Conservation (phyloP, 1,140 invertebrate genomes). For the Medauroidea extradentata region DNA sequence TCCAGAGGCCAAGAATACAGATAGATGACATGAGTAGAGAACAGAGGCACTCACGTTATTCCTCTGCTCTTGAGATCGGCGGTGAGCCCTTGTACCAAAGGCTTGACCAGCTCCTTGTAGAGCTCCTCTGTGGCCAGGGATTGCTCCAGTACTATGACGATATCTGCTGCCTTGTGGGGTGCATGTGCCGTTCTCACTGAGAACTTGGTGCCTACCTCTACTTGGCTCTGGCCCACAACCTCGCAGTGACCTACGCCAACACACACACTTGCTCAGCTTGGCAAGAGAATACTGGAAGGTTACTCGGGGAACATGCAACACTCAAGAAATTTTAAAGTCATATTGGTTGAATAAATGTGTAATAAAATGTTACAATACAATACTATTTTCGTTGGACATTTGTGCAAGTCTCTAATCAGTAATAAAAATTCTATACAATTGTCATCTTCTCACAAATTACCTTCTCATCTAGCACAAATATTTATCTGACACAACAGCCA, state of each 20-base stretch:
- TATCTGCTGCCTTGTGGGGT: constrained; percentile 65
- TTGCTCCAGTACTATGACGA: constrained; percentile 67
- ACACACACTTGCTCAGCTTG: too few species aligned
- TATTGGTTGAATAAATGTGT: too few species aligned
- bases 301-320: too few species aligned
- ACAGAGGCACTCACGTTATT: constrained; percentile 47
- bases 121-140: constrained; percentile 43
- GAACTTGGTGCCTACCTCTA: constrained; percentile 54
- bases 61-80: constrained; percentile 50
- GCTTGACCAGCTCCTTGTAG: constrained; percentile 45
- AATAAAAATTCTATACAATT: too few species aligned
- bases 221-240: constrained; percentile 40
- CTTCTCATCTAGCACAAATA: too few species aligned
- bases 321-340: too few species aligned
- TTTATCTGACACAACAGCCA: too few species aligned
- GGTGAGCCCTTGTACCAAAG: constrained; percentile 42
- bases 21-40: neutral
- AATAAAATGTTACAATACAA: too few species aligned
- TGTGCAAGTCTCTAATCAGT: too few species aligned
- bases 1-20: neutral
- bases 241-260: constrained; percentile 49
- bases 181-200: constrained; percentile 53
- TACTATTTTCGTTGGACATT: too few species aligned
- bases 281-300: too few species aligned
- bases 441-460: too few species aligned